Base-by-base conservation (phyloP, 2,888 invertebrate genomes). In the Glaucopsyche alexis region DNA sequence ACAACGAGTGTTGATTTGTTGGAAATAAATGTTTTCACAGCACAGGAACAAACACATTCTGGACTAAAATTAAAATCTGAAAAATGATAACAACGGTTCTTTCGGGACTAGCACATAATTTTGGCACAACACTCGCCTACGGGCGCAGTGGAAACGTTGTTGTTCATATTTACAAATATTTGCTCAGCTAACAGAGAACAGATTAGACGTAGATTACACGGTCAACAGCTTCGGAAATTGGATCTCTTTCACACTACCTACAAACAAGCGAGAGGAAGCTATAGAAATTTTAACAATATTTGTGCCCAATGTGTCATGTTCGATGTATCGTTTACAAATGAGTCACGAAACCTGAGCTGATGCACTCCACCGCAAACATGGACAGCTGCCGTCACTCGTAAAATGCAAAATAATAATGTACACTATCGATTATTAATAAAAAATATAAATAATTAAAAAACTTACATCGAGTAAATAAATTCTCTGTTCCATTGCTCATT, bases 241-340 rank as follows among this genome's bases (percentile, higher is more conserved):
- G n/a, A n/a, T 83, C 81, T 82, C 81, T 83, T 82, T 81, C 80
- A 80, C 80, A 80, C 80, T 67, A 74, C 83, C 82, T 80, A 78
- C 82, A 82, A 83, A 87, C 85, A 88, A 90, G 87, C 88, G 82
- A 87, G 84, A 83, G 82, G 76, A 86, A 87, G 86, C 84, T 81
- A 84, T 85, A 85, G 86, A 85, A 84, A 82, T 84, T 85, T 85
- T 86, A 85, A 83, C 81, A 83, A 86, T 88, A 89, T 89, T 92
- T 92, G 92, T 92, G 92, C 92, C 92, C 92, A 90, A 91, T 90
- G 87, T 91, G 91, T 92, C 91, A 91, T 91, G 92, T 92, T 92
- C 92, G 92, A 92, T 92, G 92, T 92, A 91, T 90, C 84, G 84
- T 88, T 91, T 89, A 85, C 84, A 85, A 87, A 86, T 81, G 84